These are phyloP conservation scores for Mesitornis unicolor DNA, from an alignment of 2,113 vertebrate species.

Conservation along the genomic window DNA sequence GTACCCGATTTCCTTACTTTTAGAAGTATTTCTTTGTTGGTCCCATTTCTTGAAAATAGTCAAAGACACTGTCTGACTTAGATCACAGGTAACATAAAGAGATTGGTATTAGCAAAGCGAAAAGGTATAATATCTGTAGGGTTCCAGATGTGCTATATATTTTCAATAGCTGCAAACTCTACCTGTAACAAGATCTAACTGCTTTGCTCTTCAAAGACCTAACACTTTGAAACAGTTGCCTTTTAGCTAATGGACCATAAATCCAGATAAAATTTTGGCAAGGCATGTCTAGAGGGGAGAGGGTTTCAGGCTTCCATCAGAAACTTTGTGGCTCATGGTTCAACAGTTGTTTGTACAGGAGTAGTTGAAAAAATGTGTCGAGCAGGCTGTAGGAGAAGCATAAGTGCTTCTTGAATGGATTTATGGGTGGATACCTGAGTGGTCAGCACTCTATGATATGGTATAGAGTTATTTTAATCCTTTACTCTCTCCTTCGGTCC, in stretches of 20 bases:
- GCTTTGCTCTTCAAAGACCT: conserved; percentile 36
- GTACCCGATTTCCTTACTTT: conserved; percentile 15
- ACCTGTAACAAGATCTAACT: neutral
- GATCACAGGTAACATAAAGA: conserved; percentile 10
- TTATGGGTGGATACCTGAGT: conserved; percentile 31
- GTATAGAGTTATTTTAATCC: conserved; percentile 37
- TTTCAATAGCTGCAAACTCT: conserved; percentile 27
- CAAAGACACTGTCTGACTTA: neutral
- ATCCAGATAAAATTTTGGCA: neutral
- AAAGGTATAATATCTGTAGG: neutral
- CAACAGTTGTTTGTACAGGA: neutral
- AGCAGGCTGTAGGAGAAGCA: neutral
- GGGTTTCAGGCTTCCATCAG: neutral
- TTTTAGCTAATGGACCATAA: neutral
- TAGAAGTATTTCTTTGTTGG: neutral
- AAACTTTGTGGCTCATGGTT: neutral
- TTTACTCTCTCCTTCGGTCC: conserved; percentile 30
- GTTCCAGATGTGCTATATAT: conserved; percentile 7
- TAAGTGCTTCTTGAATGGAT: neutral
- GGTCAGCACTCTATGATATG: conserved; percentile 15
- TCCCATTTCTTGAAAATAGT: neutral
- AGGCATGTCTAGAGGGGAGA: neutral
- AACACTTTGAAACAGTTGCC: neutral
- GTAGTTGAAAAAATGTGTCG: neutral
- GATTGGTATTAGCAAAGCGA: neutral